A percentile compares a stretch with the other conserved stretches of the same genome.
Evolutionary conservation across 2,113 vertebrate genomes (phyloP).

Genomic region (Rhizomys pruinosus): DNA sequence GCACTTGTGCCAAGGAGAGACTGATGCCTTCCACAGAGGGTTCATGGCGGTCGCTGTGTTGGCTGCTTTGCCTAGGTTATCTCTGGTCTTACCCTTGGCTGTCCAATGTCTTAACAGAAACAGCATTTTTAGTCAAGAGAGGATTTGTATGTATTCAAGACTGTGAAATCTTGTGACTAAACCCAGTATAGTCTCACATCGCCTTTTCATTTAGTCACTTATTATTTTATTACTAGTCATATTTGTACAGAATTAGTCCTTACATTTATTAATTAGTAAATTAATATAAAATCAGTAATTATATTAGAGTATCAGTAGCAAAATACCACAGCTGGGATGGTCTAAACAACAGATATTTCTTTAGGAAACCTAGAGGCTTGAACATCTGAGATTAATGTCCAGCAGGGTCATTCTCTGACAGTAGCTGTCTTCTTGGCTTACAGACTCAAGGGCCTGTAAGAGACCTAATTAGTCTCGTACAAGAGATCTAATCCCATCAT

Average conservation of each 20-base stretch:
- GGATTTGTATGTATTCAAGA: background rate
- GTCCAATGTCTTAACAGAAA: background rate
- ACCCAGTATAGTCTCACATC: background rate
- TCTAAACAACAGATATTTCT: background rate
- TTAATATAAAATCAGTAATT: background rate
- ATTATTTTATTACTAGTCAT: background rate
- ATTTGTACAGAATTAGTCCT: background rate
- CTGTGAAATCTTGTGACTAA: background rate
- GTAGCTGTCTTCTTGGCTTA: background rate
- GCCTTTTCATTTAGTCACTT: background rate
- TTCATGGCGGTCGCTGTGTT: rapidly evolving
- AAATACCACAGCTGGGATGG: background rate
- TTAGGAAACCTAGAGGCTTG: background rate
- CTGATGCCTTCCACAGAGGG: rapidly evolving
- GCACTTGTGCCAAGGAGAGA: background rate
- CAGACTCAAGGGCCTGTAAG: background rate
- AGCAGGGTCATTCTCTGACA: background rate
- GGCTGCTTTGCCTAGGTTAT: no score
- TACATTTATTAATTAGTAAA: background rate
- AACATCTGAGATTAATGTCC: background rate
- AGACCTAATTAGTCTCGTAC: no score
- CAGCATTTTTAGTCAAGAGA: background rate
- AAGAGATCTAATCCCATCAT: background rate
- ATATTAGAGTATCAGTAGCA: background rate
- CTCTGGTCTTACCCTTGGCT: background rate